A percentile compares a stretch with the other conserved stretches of the same genome.
These are phyloP conservation scores for Camponotus floridanus DNA, from an alignment of 1,140 invertebrate genomes.

Conservation along the genomic window DNA sequence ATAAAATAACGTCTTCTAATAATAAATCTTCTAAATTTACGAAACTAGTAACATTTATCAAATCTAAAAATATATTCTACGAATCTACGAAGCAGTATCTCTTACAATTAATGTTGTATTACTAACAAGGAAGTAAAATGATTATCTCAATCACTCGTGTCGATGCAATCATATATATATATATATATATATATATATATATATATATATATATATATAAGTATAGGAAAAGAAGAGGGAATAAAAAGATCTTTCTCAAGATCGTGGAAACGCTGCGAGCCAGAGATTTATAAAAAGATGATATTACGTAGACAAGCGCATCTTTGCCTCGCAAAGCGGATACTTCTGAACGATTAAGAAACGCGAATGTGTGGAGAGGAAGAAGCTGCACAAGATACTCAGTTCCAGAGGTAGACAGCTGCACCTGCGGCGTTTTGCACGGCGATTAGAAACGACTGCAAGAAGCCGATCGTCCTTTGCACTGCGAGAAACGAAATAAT, in stretches of 20 bases:
- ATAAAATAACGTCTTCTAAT: background rate
- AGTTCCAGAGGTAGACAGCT: conserved; percentile 13
- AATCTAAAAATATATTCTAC: background rate
- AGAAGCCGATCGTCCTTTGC: conserved; percentile 52
- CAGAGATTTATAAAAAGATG: conserved; percentile 22
- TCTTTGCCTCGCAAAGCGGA: conserved; percentile 28
- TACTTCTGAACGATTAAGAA: conserved; percentile 60
- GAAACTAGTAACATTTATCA: background rate
- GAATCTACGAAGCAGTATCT: conserved; percentile 9
- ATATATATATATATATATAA: background rate
- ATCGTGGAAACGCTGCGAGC: conserved; percentile 36
- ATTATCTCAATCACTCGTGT: conserved; percentile 34
- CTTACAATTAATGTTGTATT: background rate
- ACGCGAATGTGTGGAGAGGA: conserved; percentile 41
- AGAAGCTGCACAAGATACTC: conserved; percentile 40
- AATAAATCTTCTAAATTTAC: background rate
- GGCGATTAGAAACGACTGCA: conserved; percentile 62
- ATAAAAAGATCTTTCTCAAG: conserved; percentile 25
- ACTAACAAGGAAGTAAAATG: conserved; percentile 29
- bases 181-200: background rate
- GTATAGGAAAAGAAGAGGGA: conserved; percentile 22
- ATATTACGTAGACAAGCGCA: conserved; percentile 25
- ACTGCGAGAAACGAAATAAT: conserved; percentile 61
- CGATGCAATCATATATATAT: conserved; percentile 6
- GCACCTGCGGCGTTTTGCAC: conserved; percentile 67